Percentiles rank a stretch among this genome's conserved stretches.
Conservation (phyloP, 2,888 invertebrate genomes). For the Rhagophthalmus giganteus region DNA sequence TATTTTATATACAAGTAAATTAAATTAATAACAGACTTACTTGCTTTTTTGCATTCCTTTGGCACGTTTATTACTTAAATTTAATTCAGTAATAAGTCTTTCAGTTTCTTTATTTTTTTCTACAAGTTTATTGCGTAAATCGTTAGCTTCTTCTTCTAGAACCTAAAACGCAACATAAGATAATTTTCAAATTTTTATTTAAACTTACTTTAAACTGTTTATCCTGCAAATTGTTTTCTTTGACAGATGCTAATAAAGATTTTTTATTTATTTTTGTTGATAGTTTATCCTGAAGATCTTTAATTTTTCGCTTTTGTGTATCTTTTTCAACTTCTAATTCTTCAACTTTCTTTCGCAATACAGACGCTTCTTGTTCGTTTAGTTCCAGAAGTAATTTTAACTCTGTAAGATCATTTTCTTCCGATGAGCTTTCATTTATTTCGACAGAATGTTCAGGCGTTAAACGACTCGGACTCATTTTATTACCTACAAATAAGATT, state of each 20-base stretch:
- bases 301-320: slow-evolving; percentile 71
- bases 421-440: slow-evolving; percentile 74
- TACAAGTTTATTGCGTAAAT: slow-evolving; percentile 73
- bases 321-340: slow-evolving; percentile 81
- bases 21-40: no score
- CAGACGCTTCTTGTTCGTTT: slow-evolving; percentile 86
- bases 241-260: slow-evolving; percentile 42
- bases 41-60: slow-evolving; percentile 68
- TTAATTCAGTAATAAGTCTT: slow-evolving; percentile 72
- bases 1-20: no score
- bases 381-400: slow-evolving; percentile 82
- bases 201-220: slow-evolving; percentile 63
- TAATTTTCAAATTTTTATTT: slow-evolving; percentile 43
- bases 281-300: slow-evolving; percentile 75
- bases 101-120: slow-evolving; percentile 84
- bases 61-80: slow-evolving; percentile 62
- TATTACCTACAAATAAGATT: slow-evolving; percentile 62
- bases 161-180: background rate
- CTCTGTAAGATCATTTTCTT: slow-evolving; percentile 82
- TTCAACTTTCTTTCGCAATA: slow-evolving; percentile 80
- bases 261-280: slow-evolving; percentile 52
- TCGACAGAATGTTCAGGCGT: slow-evolving; percentile 67
- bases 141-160: slow-evolving; percentile 73
- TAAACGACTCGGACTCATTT: slow-evolving; percentile 68
- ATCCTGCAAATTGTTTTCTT: slow-evolving; percentile 62